A percentile compares a stretch with the other conserved stretches of the same genome.
Evolutionary conservation across 2,113 vertebrate genomes (phyloP).

Genomic region (Nansenia antarctica): DNA sequence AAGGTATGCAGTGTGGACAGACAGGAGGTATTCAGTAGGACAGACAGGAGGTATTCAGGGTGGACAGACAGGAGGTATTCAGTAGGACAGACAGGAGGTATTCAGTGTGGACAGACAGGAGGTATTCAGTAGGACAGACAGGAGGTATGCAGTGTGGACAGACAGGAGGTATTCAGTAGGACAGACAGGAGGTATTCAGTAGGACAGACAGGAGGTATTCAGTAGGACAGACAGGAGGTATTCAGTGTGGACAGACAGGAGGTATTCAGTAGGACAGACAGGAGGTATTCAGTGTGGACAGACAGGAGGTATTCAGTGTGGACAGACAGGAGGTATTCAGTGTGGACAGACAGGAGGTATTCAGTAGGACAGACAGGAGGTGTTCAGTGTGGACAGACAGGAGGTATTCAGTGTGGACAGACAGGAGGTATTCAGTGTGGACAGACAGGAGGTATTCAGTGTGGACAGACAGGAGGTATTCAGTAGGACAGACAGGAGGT

Average conservation of each 20-base stretch:
- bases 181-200: slow-evolving; percentile 33
- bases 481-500: slow-evolving; percentile 10
- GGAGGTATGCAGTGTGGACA: slow-evolving; percentile 29
- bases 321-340: slow-evolving; percentile 35
- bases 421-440: slow-evolving; percentile 29
- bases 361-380: too few species aligned
- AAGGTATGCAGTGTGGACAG: slow-evolving; percentile 30
- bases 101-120: slow-evolving; percentile 19
- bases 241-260: slow-evolving; percentile 19
- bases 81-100: slow-evolving; percentile 31
- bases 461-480: slow-evolving; percentile 39
- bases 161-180: too few species aligned
- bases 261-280: too few species aligned
- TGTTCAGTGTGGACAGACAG: slow-evolving; percentile 25
- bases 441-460: slow-evolving; percentile 10
- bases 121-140: too few species aligned
- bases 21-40: too few species aligned
- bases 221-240: slow-evolving; percentile 31
- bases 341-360: slow-evolving; percentile 7
- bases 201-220: slow-evolving; percentile 13
- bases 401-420: too few species aligned
- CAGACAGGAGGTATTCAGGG: slow-evolving; percentile 31
- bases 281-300: slow-evolving; percentile 31
- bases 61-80: slow-evolving; percentile 12
- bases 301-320: too few species aligned